These are phyloP conservation scores for Schizothorax lantsangensis DNA, from an alignment of 2,797 vertebrate species.

Conservation along the genomic window DNA sequence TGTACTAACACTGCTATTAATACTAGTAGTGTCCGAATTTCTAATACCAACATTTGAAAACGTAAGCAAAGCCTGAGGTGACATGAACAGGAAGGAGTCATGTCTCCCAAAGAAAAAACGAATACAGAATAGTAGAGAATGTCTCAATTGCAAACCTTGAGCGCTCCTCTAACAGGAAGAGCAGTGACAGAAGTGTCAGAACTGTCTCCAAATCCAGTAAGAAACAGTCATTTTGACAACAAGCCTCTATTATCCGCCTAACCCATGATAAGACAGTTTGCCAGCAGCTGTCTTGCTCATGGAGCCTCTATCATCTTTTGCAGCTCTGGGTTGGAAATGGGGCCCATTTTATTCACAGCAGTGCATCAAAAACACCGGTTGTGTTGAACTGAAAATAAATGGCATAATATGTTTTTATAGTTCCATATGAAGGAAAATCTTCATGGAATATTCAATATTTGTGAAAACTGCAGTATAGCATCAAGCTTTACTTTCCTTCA, in stretches of 20 bases:
- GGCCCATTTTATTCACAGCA: slow-evolving; percentile 1
- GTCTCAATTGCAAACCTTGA: slow-evolving; percentile 21
- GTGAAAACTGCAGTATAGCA: slow-evolving; percentile 1
- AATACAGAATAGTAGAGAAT: not conserved
- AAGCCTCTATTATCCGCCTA: slow-evolving; percentile 37
- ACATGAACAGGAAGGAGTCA: not conserved
- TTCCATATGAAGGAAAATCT: not conserved
- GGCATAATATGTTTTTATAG: not conserved
- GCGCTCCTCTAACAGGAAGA: not conserved
- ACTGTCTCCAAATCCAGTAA: slow-evolving; percentile 43
- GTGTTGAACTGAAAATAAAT: slow-evolving; percentile 17
- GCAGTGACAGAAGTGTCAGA: not conserved
- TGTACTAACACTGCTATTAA: not conserved
- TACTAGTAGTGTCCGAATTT: not conserved
- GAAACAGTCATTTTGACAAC: slow-evolving; percentile 52
- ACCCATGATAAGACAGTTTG: slow-evolving; percentile 38
- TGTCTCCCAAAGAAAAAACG: not conserved
- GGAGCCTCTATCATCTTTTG: not conserved
- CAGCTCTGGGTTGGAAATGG: slow-evolving; percentile 22
- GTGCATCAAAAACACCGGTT: not conserved
- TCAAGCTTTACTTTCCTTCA: not conserved
- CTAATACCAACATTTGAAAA: not conserved
- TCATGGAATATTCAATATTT: not conserved
- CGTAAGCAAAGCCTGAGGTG: not conserved
- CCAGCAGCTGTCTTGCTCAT: slow-evolving; percentile 34